Evolutionary conservation across 2,113 vertebrate genomes (phyloP), one percentile per base, ranked within the genome.

Genomic region (Heterocephalus glaber): DNA sequence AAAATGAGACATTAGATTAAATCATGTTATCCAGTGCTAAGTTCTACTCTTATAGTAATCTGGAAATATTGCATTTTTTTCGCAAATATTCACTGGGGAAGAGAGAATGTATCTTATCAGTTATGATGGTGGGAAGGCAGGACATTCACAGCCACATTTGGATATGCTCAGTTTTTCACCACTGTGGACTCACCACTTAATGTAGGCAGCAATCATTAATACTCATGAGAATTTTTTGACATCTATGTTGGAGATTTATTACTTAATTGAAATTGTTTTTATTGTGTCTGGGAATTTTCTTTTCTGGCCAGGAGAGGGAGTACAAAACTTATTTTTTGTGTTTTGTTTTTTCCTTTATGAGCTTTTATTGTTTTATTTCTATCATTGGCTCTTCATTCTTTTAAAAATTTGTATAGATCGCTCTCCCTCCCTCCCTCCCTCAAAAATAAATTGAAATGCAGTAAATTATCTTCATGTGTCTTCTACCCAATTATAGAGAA

Each of bases 221-320:
- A 11, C 0, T 54, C 80, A 7, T 3, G 10, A 80, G 28, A 70
- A n/a, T 7, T 72, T 92, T 65, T 26, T 10, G 83, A 87, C 49
- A 49, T 54, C 24, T 81, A 33, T 80, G 7, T 14, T 19, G 20
- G 30, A 41, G 4, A 44, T 84, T n/a, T 79, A 80, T 70, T 65
- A 70, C 22, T 52, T 79, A 47, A 72, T 1, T 66, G 24, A 77
- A 94, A 30, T 89, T 89, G 20, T 72, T 92, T 66, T 41, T 28
- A 26, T 11, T 56, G 33, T 79, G 90, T 85, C 54, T 86, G 19
- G 16, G 19, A 77, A 85, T 66, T 91, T 88, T 90, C n/a, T 22
- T 22, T 95, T 30, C 56, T 2, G 8, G 49, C 83, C 97, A 17
- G 58, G 70, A 98, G 97, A 97, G 97, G 97, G 96, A 35, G 96